Base-by-base conservation (phyloP, 2,113 vertebrate genomes). In the Neoarius graeffei region DNA sequence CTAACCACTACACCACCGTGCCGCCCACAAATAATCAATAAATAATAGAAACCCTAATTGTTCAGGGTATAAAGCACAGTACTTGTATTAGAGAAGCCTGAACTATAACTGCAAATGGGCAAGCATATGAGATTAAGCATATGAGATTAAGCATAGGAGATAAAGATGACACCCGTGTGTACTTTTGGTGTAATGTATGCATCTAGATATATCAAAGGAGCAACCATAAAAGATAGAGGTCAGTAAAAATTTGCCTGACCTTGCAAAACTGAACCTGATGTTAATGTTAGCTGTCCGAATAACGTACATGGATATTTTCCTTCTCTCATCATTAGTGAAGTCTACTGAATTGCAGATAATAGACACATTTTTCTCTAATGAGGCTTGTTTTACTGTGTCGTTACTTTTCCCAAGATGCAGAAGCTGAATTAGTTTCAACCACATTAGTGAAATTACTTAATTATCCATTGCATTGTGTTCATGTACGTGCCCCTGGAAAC, bases 401-500 rank as follows among this genome's bases (percentile, higher is more conserved):
- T 86, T 86, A 81, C 60, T 67, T 81, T 81, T 57, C 76, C 73
- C 81, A n/a, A 84, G 25, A 71, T 83, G 80, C 66, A 62, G 27
- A 80, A 83, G 69, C 9, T n/a, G 15, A 71, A 84, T 84, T 84
- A 71, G 14, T 42, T n/a, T n/a, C 19, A 69, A 30, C 83, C 64
- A 84, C 83, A 69, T 84, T 69, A 84, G 82, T 9, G n/a, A 42
- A 82, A 84, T 88, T 64, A 60, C 83, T 87, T 89, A 86, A 90
- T 88, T 81, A 86, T 83, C 48, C 25, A 15, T 42, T 83, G 59
- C 20, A 57, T n/a, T 52, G 74, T 87, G 48, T 87, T 84, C 83
- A 42, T 80, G 54, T n/a, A 80, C 42, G 19, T 30, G 62, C 85
- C 20, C 8, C 56, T 82, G 30, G 66, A 67, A 84, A 67, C 42